phyloP scores from a whole-genome alignment of 2,113 vertebrate genomes.

The Oreochromis spilurus region DNA sequence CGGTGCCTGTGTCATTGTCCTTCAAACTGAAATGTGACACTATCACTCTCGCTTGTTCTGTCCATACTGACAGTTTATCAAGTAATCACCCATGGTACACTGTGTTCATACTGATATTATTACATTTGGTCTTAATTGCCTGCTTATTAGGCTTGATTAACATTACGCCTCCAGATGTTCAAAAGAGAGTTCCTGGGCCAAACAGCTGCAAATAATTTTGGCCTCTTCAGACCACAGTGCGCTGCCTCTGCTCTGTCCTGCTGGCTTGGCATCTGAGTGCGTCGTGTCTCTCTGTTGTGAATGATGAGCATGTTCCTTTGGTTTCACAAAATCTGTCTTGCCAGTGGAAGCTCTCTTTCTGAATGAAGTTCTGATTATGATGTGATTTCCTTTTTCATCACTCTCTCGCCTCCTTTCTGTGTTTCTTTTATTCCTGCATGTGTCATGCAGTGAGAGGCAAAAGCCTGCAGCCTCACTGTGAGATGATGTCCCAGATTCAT shows the following conservation, averaged over 20 bases:
- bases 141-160: constrained; percentile 49
- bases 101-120: constrained; percentile 16
- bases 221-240: neutral
- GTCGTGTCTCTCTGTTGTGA: constrained; percentile 13
- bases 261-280: constrained; percentile 5
- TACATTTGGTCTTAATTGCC: constrained; percentile 21
- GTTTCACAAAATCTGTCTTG: constrained; percentile 29
- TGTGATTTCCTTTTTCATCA: constrained; percentile 38
- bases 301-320: constrained; percentile 41
- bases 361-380: constrained; percentile 49
- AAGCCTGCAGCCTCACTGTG: constrained; percentile 65
- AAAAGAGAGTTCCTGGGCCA: constrained; percentile 8
- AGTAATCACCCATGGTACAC: neutral
- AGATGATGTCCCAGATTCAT: constrained; percentile 76
- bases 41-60: constrained; percentile 16
- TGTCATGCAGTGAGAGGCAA: constrained; percentile 61
- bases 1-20: constrained; percentile 51
- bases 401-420: constrained; percentile 26
- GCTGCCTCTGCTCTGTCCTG: constrained; percentile 24
- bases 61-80: constrained; percentile 14
- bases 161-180: constrained; percentile 57
- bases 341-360: constrained; percentile 33
- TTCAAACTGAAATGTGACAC: constrained; percentile 65
- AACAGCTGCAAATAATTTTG: constrained; percentile 40
- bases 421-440: constrained; percentile 50